Evolutionary conservation across 2,113 vertebrate species (phyloP).

Genomic region (Chlamydotis undulata): DNA sequence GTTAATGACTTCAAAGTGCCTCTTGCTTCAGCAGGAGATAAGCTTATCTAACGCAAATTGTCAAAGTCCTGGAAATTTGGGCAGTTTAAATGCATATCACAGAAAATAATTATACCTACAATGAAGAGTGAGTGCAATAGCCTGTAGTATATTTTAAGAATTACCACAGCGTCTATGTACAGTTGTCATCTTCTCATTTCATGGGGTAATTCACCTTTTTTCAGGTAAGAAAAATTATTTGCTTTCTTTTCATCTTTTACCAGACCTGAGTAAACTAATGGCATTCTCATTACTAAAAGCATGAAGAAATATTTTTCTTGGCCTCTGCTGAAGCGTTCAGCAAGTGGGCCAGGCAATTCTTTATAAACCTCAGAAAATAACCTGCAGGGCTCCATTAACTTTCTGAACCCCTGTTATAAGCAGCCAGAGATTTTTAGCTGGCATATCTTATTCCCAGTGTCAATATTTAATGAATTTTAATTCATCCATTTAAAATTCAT

Average conservation of each 20-base stretch:
- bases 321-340: neutral
- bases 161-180: neutral
- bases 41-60: neutral
- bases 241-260: neutral
- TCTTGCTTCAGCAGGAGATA: neutral
- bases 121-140: neutral
- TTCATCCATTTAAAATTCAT: conserved; percentile 55
- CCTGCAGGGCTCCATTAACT: conserved; percentile 24
- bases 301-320: neutral
- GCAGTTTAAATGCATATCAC: neutral
- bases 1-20: neutral
- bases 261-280: neutral
- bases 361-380: neutral
- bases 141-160: neutral
- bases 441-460: conserved; percentile 8
- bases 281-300: neutral
- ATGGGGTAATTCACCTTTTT: neutral
- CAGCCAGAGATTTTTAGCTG: conserved; percentile 20
- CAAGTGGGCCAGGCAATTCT: neutral
- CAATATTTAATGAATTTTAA: conserved; percentile 63
- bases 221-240: conserved; percentile 45
- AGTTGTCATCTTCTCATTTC: neutral
- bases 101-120: neutral
- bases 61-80: neutral
- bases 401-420: neutral